These are phyloP conservation scores for Tauraco hartlaubi DNA, from an alignment of 2,797 vertebrate genomes.

Conservation along the genomic window DNA sequence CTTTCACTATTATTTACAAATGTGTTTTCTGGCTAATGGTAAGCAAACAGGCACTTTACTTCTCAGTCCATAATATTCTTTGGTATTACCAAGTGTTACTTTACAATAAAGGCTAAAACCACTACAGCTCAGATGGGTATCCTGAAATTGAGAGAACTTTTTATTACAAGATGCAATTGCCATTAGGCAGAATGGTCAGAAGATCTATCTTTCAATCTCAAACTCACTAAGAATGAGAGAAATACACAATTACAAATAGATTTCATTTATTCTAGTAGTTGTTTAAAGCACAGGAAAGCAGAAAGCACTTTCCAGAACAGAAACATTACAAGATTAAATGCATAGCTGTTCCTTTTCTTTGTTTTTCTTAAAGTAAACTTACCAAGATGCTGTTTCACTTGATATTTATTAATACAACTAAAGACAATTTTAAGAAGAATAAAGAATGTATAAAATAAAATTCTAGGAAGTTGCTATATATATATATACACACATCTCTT, in stretches of 20 bases:
- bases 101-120: neutral
- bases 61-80: neutral
- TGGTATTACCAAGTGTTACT: neutral
- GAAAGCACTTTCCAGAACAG: neutral
- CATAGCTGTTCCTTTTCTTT: neutral
- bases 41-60: neutral
- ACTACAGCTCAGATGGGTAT: neutral
- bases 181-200: neutral
- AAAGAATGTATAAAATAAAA: neutral
- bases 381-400: neutral
- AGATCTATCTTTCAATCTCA: neutral
- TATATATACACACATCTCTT: neutral
- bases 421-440: neutral
- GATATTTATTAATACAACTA: neutral
- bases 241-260: neutral
- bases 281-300: neutral
- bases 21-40: neutral
- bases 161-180: neutral
- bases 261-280: neutral
- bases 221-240: neutral
- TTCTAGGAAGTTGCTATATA: neutral
- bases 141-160: neutral
- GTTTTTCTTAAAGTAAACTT: neutral
- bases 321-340: neutral
- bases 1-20: neutral